Base-by-base conservation (phyloP, 2,113 vertebrate species). In the Paradoxurus hermaphroditus region DNA sequence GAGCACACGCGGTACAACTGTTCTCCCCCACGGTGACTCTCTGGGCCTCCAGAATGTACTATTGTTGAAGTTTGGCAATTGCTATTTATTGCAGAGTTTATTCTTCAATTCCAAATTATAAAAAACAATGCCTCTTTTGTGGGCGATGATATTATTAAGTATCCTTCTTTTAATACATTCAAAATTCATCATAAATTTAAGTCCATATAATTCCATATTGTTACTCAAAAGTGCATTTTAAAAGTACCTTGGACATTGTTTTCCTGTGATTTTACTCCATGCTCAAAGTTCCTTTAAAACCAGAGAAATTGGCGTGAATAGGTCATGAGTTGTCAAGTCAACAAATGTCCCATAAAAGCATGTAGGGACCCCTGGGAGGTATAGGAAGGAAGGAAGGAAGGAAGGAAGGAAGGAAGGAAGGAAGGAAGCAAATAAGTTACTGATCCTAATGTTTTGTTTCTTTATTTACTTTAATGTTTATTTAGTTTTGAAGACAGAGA, bases 81-180 rank as follows among this genome's bases (percentile, higher is more conserved):
- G 27, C 16, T 89, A 51, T 39, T 93, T 93, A 62, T 56, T 96
- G 93, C 39, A 82, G 46, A 94, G 5, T 75, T 93, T 65, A 91
- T 83, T 59, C 18, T 82, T 86, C 39, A 39, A 81, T 41, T 78
- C 77, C 39, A 93, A 95, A 85, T 77, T 44, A 84, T 72, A 86
- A 81, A 82, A 92, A 65, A 7, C 78, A 84, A 78, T 70, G 3
- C 6, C 34, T 86, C 18, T 84, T 96, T 65, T 51, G 21, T 23
- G 18, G 25, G 2, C 25, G 82, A n/a, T 81, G 11, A 51, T 56
- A 6, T 27, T 51, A 41, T 84, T 34, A 53, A 16, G 4, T 46
- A 23, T 8, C n/a, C 29, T 49, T 46, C 29, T 82, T 77, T 49
- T 68, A 7, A 77, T 89, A 93, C 36, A 18, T 91, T 87, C 34